Evolutionary conservation across 2,888 invertebrate species (phyloP).

Genomic region (Hofmannophila pseudospretella): DNA sequence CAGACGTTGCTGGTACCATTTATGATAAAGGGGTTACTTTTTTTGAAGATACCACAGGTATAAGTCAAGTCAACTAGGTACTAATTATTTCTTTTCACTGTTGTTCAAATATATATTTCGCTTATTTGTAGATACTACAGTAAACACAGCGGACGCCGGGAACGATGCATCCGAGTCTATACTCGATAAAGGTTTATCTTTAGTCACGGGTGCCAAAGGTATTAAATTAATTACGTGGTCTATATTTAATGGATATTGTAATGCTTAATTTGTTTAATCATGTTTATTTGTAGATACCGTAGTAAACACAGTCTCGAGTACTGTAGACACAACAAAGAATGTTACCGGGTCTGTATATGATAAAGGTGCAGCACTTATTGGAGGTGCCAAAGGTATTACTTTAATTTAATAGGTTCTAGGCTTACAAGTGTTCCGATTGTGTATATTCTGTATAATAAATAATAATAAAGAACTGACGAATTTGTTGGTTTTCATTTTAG

Average conservation of each 20-base stretch:
- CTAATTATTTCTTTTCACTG: not conserved
- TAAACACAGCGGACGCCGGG: slow-evolving; percentile 45
- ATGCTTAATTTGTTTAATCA: slow-evolving; percentile 22
- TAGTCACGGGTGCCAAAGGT: slow-evolving; percentile 22
- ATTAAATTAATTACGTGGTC: not conserved
- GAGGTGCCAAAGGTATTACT: slow-evolving; percentile 30
- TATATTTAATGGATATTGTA: not conserved
- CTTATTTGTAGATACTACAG: slow-evolving; percentile 32
- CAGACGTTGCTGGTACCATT: slow-evolving; percentile 27
- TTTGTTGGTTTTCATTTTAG: not conserved
- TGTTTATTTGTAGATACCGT: slow-evolving; percentile 41
- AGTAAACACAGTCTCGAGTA: slow-evolving; percentile 27
- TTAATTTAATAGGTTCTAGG: no score
- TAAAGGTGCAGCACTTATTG: slow-evolving; percentile 36
- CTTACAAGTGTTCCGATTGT: not conserved
- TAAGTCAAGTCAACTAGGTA: not conserved
- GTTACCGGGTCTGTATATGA: slow-evolving; percentile 40
- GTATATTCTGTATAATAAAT: not conserved
- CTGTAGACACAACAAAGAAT: slow-evolving; percentile 45
- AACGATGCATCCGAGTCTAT: slow-evolving; percentile 38
- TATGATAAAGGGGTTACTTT: slow-evolving; percentile 29
- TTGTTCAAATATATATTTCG: no score
- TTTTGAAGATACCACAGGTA: slow-evolving; percentile 30
- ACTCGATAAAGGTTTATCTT: slow-evolving; percentile 37
- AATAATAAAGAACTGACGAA: not conserved